A percentile compares a stretch with the other conserved stretches of the same genome.
phyloP scores from a whole-genome alignment of 2,888 invertebrate genomes.

The Gymnosoma rotundatum region DNA sequence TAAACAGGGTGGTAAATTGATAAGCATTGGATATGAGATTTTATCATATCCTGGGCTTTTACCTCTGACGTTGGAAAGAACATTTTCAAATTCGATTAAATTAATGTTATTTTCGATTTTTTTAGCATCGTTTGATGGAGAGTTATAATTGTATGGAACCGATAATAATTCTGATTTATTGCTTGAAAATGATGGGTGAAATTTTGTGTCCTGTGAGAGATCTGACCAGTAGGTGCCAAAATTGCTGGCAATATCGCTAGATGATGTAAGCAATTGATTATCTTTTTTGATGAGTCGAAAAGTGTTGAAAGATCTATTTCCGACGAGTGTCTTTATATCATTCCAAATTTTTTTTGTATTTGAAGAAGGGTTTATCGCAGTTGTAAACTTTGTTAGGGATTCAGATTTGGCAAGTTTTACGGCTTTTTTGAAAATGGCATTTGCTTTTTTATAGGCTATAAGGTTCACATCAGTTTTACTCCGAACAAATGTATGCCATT shows the following conservation, averaged over 20 bases:
- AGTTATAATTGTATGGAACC: too few relatives aligned
- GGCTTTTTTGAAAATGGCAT: constrained; percentile 29
- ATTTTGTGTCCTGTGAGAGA: constrained; percentile 21
- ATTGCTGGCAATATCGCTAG: constrained; percentile 9
- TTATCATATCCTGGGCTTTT: constrained; percentile 38
- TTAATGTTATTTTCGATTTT: constrained; percentile 16
- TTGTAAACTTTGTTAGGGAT: constrained; percentile 3
- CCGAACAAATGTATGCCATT: background rate
- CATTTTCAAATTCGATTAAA: constrained; percentile 13
- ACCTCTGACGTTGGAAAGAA: constrained; percentile 17
- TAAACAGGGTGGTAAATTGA: constrained; percentile 1
- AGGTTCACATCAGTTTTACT: background rate
- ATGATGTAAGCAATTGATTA: background rate
- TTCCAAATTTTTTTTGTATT: constrained; percentile 14
- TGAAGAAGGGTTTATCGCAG: constrained; percentile 21
- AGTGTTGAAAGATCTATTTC: background rate
- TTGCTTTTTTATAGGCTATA: constrained; percentile 36
- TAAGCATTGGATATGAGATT: constrained; percentile 27
- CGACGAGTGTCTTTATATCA: background rate
- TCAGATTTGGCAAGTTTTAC: constrained; percentile 12
- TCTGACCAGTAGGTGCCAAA: constrained; percentile 26
- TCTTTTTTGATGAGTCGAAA: constrained; percentile 1
- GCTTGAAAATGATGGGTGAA: background rate
- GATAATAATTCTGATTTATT: too few relatives aligned
- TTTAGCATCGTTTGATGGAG: background rate